These are phyloP conservation scores for Electrona antarctica DNA, from an alignment of 2,113 vertebrate species.

Conservation along the genomic window DNA sequence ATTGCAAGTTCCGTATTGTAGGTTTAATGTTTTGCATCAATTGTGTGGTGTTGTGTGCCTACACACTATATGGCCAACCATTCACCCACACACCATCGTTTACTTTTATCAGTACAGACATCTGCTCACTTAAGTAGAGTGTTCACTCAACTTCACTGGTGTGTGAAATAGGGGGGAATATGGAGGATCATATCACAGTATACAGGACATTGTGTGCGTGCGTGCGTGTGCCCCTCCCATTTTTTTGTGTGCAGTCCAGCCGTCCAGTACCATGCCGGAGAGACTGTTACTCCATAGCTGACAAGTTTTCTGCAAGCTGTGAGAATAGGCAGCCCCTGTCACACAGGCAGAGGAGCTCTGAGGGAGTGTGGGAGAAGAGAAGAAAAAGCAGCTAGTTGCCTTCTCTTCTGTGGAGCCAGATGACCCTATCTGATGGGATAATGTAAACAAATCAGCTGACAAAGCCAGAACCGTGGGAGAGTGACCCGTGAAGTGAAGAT, in stretches of 20 bases:
- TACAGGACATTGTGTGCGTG: slow-evolving; percentile 4
- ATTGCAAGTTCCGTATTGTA: too few relatives aligned
- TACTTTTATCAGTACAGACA: too few relatives aligned
- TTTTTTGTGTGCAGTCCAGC: slow-evolving; percentile 28
- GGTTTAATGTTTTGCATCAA: too few relatives aligned
- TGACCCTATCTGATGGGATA: slow-evolving; percentile 71
- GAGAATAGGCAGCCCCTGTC: slow-evolving; percentile 69
- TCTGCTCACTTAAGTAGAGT: too few relatives aligned
- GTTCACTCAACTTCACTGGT: too few relatives aligned
- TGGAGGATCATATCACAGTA: too few relatives aligned
- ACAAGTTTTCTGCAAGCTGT: slow-evolving; percentile 48
- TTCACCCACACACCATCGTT: too few relatives aligned
- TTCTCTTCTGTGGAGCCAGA: slow-evolving; percentile 63
- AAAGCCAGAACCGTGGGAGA: slow-evolving; percentile 65
- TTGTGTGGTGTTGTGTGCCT: too few relatives aligned
- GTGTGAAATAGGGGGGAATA: too few relatives aligned
- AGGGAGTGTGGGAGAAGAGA: slow-evolving; percentile 69
- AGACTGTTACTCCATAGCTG: slow-evolving; percentile 50
- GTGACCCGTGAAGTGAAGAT: slow-evolving; percentile 53
- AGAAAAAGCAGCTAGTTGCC: slow-evolving; percentile 56
- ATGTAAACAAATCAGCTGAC: slow-evolving; percentile 66
- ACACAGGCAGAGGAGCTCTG: slow-evolving; percentile 54
- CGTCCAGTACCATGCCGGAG: slow-evolving; percentile 38
- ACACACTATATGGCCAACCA: too few relatives aligned
- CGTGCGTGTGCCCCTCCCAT: slow-evolving; percentile 41